phyloP scores from a whole-genome alignment of 1,140 invertebrate species.

The Trichogramma pretiosum region DNA sequence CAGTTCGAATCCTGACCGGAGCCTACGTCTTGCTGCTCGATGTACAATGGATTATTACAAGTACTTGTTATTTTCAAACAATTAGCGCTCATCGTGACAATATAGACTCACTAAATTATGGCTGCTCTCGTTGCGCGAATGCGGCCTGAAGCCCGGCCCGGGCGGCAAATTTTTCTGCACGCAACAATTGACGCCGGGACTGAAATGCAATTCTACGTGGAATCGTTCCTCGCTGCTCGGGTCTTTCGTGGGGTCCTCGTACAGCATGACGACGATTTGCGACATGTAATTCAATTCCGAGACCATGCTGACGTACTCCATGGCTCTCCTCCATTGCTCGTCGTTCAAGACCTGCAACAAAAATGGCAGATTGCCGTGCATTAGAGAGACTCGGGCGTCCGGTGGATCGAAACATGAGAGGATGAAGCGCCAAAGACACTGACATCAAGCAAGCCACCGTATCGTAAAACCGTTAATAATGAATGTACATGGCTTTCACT shows the following conservation, averaged over 20 bases:
- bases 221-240: constrained; percentile 83
- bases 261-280: constrained; percentile 98
- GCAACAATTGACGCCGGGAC: constrained; percentile 92
- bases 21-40: constrained; percentile 35
- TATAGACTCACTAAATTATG: constrained; percentile 37
- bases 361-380: too few relatives aligned
- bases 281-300: constrained; percentile 99
- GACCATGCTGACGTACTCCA: constrained; percentile 96
- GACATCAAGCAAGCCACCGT: constrained; percentile 85
- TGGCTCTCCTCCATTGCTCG: constrained; percentile 95
- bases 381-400: too few relatives aligned
- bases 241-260: constrained; percentile 96
- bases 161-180: constrained; percentile 89
- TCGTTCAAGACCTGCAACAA: constrained; percentile 77
- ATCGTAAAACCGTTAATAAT: constrained; percentile 87
- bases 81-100: too few relatives aligned
- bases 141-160: constrained; percentile 86
- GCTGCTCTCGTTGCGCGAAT: constrained; percentile 69
- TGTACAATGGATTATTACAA: too few relatives aligned
- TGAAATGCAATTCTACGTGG: constrained; percentile 96
- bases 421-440: too few relatives aligned
- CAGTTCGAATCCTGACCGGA: constrained; percentile 41
- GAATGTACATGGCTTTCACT: constrained; percentile 99
- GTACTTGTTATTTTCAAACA: constrained; percentile 3
- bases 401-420: too few relatives aligned